Evolutionary conservation across 2,797 vertebrate species (phyloP).

Genomic region (Acomys russatus): DNA sequence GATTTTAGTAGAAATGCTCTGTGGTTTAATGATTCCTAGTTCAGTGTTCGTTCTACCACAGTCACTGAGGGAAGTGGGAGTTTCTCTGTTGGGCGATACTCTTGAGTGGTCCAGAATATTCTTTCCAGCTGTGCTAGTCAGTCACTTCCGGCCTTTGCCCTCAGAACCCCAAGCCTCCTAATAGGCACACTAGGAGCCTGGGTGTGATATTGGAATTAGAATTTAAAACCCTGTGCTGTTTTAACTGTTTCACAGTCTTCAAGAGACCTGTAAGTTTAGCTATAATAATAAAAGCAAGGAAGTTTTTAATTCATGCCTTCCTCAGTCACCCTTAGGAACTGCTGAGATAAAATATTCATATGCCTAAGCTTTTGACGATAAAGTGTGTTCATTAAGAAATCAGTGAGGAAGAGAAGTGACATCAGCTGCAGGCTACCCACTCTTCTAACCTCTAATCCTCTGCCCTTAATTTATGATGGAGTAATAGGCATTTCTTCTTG

Average conservation of each 20-base stretch:
- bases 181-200: not conserved
- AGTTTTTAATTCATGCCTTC: not conserved
- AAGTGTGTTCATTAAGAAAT: conserved; percentile 42
- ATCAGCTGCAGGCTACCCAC: not conserved
- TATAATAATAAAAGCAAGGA: not conserved
- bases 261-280: conserved; percentile 12
- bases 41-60: conserved; percentile 9
- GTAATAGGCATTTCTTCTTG: conserved; percentile 15
- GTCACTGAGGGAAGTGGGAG: conserved; percentile 46
- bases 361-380: conserved; percentile 14
- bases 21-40: conserved; percentile 43
- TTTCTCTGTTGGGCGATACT: not conserved
- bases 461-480: not conserved
- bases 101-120: conserved; percentile 37
- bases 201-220: too few relatives aligned
- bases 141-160: conserved; percentile 26
- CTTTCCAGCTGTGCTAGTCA: conserved; percentile 31
- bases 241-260: conserved; percentile 30
- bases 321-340: not conserved
- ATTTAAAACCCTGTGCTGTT: too few relatives aligned
- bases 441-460: conserved; percentile 14
- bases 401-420: not conserved
- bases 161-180: not conserved
- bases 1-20: not conserved
- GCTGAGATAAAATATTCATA: conserved; percentile 35